phyloP scores from a whole-genome alignment of 2,888 invertebrate genomes.

The Volucella inanis region DNA sequence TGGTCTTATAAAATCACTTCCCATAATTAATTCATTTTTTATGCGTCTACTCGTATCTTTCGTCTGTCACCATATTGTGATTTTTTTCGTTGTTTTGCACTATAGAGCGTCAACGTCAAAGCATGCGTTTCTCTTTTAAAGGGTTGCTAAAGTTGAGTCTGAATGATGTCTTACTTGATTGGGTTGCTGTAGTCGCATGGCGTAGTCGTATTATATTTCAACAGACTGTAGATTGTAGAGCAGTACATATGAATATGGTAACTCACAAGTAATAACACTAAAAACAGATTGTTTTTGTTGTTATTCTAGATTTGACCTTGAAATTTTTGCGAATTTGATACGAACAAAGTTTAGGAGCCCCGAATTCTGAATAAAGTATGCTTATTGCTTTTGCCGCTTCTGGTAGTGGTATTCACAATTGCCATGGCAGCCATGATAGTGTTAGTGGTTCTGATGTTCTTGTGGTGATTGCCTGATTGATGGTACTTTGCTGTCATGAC shows the following conservation, averaged over 20 bases:
- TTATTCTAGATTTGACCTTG: conserved; percentile 68
- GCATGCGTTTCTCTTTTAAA: conserved; percentile 32
- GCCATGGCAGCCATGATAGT: background rate
- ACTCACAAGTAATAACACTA: conserved; percentile 3
- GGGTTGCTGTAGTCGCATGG: conserved; percentile 4
- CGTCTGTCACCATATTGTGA: conserved; percentile 18
- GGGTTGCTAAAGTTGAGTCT: conserved; percentile 38
- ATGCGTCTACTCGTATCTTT: conserved; percentile 23
- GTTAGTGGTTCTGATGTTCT: conserved; percentile 8
- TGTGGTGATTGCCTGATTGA: conserved; percentile 6
- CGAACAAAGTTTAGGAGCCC: conserved; percentile 66
- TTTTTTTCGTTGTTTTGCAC: conserved; percentile 23
- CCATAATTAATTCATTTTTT: conserved; percentile 32
- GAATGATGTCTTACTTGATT: conserved; percentile 56
- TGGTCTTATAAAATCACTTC: conserved; percentile 25
- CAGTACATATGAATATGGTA: background rate
- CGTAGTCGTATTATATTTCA: conserved; percentile 52
- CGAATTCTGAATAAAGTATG: conserved; percentile 59
- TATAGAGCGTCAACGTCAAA: conserved; percentile 19
- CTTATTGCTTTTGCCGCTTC: background rate
- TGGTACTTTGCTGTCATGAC: conserved; percentile 18
- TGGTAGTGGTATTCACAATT: background rate
- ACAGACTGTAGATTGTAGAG: background rate
- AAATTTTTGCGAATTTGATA: conserved; percentile 64
- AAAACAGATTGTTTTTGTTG: conserved; percentile 27